Conservation (phyloP, 2,113 vertebrate species). For the Xenopus borealis region DNA sequence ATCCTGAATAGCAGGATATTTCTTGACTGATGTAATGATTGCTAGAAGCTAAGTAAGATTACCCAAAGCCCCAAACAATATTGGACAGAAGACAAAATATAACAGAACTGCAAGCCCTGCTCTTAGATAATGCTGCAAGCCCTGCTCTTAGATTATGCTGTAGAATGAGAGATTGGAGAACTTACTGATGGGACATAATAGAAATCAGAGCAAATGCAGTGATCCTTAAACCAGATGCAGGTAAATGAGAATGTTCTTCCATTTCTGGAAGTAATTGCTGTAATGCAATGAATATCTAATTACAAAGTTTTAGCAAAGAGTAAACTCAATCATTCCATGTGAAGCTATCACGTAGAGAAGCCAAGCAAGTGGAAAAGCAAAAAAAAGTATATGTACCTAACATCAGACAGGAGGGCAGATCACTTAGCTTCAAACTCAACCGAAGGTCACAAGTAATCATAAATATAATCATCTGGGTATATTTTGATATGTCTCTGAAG, state of each 20-base stretch:
- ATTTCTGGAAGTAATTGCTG: slow-evolving; percentile 31
- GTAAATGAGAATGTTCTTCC: slow-evolving; percentile 33
- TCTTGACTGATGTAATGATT: no score
- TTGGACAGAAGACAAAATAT: not conserved
- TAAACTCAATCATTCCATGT: not conserved
- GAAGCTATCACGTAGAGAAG: not conserved
- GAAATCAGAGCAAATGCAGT: slow-evolving; percentile 20
- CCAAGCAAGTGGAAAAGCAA: no score
- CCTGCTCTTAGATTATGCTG: not conserved
- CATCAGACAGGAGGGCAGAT: no score
- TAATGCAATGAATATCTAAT: slow-evolving; percentile 35
- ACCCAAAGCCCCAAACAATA: not conserved
- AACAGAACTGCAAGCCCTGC: not conserved
- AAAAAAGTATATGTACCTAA: no score
- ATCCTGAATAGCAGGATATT: no score
- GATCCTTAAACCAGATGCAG: slow-evolving; percentile 35
- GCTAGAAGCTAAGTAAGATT: not conserved
- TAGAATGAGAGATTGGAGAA: not conserved
- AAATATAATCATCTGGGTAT: no score
- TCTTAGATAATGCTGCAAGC: no score
- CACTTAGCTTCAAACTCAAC: no score
- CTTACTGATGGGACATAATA: slow-evolving; percentile 15
- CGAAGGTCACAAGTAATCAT: no score
- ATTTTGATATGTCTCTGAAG: no score
- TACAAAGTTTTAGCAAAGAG: not conserved